Conservation (phyloP, 2,888 invertebrate species). For the Bursaphelenchus okinawaensis region DNA sequence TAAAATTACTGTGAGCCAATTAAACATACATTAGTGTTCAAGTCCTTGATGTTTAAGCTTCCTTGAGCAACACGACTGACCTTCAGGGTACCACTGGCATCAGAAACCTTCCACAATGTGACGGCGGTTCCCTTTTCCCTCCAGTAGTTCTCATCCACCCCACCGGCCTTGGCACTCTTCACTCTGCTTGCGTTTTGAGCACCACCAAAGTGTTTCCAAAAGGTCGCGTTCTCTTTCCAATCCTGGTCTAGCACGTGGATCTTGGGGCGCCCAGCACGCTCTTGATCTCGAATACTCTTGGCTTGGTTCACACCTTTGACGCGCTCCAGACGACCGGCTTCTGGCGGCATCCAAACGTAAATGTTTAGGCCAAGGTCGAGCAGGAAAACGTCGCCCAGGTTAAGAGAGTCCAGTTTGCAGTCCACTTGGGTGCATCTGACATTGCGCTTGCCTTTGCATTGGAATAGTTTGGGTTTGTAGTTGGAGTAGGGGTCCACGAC, state of each 20-base stretch:
- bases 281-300: conserved; percentile 75
- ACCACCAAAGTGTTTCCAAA: conserved; percentile 77
- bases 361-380: conserved; percentile 73
- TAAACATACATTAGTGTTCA: conserved; percentile 69
- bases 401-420: conserved; percentile 68
- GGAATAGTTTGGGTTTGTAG: conserved; percentile 69
- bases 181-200: conserved; percentile 25
- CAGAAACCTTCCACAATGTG: conserved; percentile 56
- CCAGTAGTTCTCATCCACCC: conserved; percentile 54
- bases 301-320: conserved; percentile 68
- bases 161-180: conserved; percentile 31
- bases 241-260: conserved; percentile 65
- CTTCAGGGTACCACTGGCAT: conserved; percentile 65
- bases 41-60: conserved; percentile 70
- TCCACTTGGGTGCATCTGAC: conserved; percentile 51
- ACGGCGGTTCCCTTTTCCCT: conserved; percentile 38
- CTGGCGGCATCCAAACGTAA: conserved; percentile 74
- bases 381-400: conserved; percentile 84
- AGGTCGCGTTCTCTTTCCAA: conserved; percentile 66
- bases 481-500: conserved; percentile 67
- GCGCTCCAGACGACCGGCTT: conserved; percentile 59
- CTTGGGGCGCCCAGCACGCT: conserved; percentile 74
- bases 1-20: too few relatives aligned
- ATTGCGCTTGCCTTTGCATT: conserved; percentile 75
- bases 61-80: conserved; percentile 69